Evolutionary conservation across 2,113 vertebrate species (phyloP).

Genomic region (Sclerurus mexicanus): DNA sequence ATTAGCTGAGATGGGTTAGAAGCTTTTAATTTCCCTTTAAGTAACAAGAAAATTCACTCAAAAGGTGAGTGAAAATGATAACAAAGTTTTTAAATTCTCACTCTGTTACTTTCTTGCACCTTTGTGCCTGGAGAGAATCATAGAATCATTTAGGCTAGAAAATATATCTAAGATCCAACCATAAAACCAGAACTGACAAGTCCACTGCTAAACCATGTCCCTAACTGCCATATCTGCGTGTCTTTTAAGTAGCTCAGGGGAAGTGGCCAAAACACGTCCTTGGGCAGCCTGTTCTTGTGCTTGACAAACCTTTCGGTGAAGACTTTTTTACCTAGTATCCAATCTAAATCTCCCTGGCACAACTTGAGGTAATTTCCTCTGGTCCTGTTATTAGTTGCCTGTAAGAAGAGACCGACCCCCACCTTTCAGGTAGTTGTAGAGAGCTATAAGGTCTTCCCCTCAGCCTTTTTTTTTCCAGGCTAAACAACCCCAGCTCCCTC

Average conservation of each 20-base stretch:
- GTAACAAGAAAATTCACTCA: not conserved
- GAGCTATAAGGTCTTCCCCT: too few species aligned
- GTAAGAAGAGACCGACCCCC: accelerated
- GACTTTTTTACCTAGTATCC: not conserved
- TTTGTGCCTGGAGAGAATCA: not conserved
- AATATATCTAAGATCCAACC: not conserved
- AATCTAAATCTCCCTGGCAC: not conserved
- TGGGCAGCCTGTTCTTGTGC: not conserved
- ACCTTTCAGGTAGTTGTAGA: not conserved
- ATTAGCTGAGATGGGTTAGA: not conserved
- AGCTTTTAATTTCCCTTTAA: not conserved
- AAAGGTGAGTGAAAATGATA: not conserved
- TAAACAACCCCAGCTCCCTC: not conserved
- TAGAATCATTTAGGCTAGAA: not conserved
- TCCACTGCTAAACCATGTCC: not conserved
- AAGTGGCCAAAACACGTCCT: too few species aligned
- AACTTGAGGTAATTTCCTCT: not conserved
- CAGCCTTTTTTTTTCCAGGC: not conserved
- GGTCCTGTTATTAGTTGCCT: not conserved
- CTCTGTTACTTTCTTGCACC: not conserved
- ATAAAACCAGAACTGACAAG: not conserved
- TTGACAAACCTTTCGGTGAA: not conserved
- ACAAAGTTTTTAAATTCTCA: not conserved
- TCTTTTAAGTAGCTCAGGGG: not conserved
- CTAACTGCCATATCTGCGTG: not conserved